Conservation (phyloP, 2,113 vertebrate genomes). For the Austrofundulus limnaeus region DNA sequence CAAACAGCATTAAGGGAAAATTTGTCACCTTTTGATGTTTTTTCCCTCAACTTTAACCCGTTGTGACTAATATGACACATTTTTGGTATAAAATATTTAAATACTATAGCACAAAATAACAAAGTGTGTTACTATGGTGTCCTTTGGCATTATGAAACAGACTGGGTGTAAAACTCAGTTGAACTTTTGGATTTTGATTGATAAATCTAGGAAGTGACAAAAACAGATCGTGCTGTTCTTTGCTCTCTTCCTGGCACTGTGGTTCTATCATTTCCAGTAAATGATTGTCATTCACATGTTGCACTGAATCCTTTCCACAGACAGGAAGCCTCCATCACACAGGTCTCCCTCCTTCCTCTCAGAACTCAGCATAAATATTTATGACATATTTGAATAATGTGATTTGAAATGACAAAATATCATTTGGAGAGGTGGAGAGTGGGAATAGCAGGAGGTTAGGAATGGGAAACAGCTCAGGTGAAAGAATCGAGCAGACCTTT, state of each 20-base stretch:
- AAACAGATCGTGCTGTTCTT: constrained; percentile 22
- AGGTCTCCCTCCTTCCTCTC: constrained; percentile 27
- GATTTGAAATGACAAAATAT: constrained; percentile 66
- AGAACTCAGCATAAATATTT: constrained; percentile 17
- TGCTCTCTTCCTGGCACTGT: constrained; percentile 9
- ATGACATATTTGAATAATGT: constrained; percentile 23
- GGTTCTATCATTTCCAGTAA: constrained; percentile 44
- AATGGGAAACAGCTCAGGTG: constrained; percentile 26
- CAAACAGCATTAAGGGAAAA: no score
- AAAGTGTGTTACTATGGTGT: no score
- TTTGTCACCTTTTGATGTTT: no score
- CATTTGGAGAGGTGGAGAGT: constrained; percentile 52
- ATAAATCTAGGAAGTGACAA: constrained; percentile 36
- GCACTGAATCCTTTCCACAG: constrained; percentile 64
- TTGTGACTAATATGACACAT: no score
- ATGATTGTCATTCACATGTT: constrained; percentile 63
- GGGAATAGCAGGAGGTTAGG: constrained; percentile 47
- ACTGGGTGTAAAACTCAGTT: background rate
- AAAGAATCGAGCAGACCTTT: constrained; percentile 22
- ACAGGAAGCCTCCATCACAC: constrained; percentile 44
- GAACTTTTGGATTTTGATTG: constrained; percentile 3
- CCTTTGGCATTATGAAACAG: background rate
- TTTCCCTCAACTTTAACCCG: no score
- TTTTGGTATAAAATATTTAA: no score
- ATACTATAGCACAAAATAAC: no score